A percentile compares a stretch with the other conserved stretches of the same genome.
These are phyloP conservation scores for Melanotaenia trifasciata DNA, from an alignment of 2,797 vertebrate genomes.

Conservation along the genomic window DNA sequence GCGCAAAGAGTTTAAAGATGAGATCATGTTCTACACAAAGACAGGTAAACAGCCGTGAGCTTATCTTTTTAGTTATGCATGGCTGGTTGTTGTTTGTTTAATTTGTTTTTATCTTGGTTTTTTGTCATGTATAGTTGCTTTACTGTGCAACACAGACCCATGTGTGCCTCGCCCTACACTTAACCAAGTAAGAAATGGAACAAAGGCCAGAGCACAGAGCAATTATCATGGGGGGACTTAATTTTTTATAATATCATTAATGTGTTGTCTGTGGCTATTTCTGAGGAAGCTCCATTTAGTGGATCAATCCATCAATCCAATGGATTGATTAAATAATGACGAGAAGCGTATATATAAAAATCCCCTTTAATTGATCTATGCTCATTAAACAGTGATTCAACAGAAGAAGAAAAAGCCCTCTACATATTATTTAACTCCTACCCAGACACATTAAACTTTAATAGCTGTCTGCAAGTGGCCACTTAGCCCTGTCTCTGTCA, in stretches of 20 bases:
- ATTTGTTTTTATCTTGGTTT: background rate
- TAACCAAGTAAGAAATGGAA: slow-evolving; percentile 23
- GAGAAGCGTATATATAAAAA: slow-evolving; percentile 28
- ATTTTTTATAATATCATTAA: slow-evolving; percentile 36
- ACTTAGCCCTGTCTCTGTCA: slow-evolving; percentile 51
- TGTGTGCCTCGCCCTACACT: slow-evolving; percentile 1
- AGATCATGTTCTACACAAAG: slow-evolving; percentile 98
- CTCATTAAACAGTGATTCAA: slow-evolving; percentile 75
- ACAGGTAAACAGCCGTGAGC: slow-evolving; percentile 82
- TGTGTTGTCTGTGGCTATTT: slow-evolving; percentile 53
- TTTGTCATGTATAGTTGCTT: background rate
- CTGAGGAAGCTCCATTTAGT: slow-evolving; percentile 51
- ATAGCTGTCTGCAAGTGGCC: slow-evolving; percentile 55
- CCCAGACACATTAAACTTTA: slow-evolving; percentile 61
- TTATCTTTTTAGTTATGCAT: background rate
- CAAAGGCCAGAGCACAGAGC: slow-evolving; percentile 18
- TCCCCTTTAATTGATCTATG: slow-evolving; percentile 39
- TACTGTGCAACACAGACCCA: slow-evolving; percentile 10
- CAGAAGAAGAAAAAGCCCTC: slow-evolving; percentile 35
- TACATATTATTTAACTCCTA: slow-evolving; percentile 58
- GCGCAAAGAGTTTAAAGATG: slow-evolving; percentile 95
- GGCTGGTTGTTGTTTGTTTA: background rate
- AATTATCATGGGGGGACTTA: slow-evolving; percentile 30
- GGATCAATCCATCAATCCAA: slow-evolving; percentile 11
- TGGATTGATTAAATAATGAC: slow-evolving; percentile 35